These are phyloP conservation scores for Zosterops japonicus DNA, from an alignment of 2,113 vertebrate genomes.

Conservation along the genomic window DNA sequence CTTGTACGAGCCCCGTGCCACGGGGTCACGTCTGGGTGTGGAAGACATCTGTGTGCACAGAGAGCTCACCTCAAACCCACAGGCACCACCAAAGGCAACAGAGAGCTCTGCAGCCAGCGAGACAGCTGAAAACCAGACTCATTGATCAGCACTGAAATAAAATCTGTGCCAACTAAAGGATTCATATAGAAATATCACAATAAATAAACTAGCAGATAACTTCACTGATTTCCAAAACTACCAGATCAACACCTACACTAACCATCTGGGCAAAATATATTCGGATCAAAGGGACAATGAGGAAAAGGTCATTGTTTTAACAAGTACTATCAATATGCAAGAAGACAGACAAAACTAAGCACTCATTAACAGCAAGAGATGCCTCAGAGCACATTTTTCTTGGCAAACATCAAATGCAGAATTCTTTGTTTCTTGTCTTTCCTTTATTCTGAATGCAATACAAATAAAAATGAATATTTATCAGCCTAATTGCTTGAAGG, in stretches of 20 bases:
- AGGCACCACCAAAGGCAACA: neutral
- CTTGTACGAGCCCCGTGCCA: neutral
- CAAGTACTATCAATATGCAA: neutral
- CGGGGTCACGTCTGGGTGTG: rapidly evolving
- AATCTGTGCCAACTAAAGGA: neutral
- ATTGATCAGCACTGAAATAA: neutral
- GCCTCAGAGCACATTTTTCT: neutral
- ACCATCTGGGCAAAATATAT: neutral
- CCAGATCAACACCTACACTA: neutral
- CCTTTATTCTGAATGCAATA: neutral
- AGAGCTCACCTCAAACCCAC: neutral
- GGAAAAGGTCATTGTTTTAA: neutral
- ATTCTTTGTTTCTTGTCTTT: neutral
- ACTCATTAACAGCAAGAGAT: neutral
- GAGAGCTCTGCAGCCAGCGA: neutral
- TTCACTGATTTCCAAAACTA: neutral
- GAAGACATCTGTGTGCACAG: neutral
- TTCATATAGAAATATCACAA: neutral
- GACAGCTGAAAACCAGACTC: neutral
- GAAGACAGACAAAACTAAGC: neutral
- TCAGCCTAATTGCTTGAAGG: neutral
- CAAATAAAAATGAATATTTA: neutral
- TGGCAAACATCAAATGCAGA: neutral
- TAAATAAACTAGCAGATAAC: neutral
- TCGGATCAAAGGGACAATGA: neutral